These are phyloP conservation scores for Aricia artaxerxes DNA, from an alignment of 2,888 invertebrate species.

Conservation along the genomic window DNA sequence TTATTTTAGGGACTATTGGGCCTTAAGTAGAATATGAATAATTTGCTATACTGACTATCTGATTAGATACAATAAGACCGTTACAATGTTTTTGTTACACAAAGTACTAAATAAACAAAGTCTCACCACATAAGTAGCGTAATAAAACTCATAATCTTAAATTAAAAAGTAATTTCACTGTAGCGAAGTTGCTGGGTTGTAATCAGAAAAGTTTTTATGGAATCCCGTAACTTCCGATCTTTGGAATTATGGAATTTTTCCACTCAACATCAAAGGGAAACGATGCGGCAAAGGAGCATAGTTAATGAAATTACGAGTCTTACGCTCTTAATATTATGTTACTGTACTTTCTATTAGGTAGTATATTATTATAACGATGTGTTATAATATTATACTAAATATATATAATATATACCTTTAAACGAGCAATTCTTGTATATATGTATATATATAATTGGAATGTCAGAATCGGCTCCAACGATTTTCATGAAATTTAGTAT, in stretches of 20 bases:
- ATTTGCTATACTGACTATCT: no score
- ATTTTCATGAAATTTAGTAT: no score
- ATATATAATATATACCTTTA: no score
- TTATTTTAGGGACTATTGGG: no score
- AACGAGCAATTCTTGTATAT: no score
- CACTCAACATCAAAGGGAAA: slow-evolving; percentile 18
- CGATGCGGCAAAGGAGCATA: neutral
- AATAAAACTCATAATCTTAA: slow-evolving; percentile 27
- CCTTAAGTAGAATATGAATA: no score
- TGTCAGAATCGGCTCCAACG: no score
- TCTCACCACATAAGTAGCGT: neutral
- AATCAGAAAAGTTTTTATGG: slow-evolving; percentile 28
- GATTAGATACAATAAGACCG: no score
- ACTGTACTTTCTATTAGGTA: neutral
- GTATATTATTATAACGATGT: no score
- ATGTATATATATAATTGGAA: no score
- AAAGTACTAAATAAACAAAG: neutral
- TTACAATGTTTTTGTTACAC: neutral
- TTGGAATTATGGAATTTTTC: slow-evolving; percentile 25
- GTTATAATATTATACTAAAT: no score
- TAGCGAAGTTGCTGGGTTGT: slow-evolving; percentile 12
- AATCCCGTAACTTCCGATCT: slow-evolving; percentile 15
- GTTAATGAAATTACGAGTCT: neutral
- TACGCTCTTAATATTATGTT: neutral
- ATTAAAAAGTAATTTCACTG: slow-evolving; percentile 28